These are phyloP conservation scores for Camelus dromedarius DNA, from an alignment of 2,113 vertebrate species.

Conservation along the genomic window DNA sequence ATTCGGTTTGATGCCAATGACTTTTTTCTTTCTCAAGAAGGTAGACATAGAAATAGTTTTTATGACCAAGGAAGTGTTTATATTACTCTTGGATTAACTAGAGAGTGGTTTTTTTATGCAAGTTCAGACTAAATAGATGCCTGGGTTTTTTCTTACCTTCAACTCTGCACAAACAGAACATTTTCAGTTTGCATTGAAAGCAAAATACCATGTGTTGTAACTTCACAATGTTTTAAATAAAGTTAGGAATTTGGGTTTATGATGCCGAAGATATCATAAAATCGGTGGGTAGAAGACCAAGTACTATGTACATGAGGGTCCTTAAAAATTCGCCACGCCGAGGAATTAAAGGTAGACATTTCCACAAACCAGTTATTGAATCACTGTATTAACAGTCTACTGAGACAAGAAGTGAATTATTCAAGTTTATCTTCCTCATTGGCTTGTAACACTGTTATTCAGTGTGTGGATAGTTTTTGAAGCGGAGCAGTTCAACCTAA, in stretches of 20 bases:
- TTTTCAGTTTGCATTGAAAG: conserved; percentile 86
- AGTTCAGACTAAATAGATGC: conserved; percentile 84
- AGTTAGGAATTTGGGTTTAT: conserved; percentile 84
- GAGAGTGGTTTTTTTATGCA: conserved; percentile 81
- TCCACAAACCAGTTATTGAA: conserved; percentile 34
- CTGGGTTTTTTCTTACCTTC: conserved; percentile 77
- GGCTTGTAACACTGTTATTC: conserved; percentile 66
- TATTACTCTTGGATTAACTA: conserved; percentile 73
- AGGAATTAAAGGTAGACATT: conserved; percentile 66
- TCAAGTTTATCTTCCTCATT: conserved; percentile 54
- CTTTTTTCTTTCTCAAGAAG: conserved; percentile 70
- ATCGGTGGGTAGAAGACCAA: conserved; percentile 69
- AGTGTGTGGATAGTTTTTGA: conserved; percentile 66
- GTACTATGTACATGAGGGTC: not conserved
- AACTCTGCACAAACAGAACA: conserved; percentile 47
- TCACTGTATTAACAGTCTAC: conserved; percentile 64
- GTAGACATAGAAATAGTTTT: conserved; percentile 74
- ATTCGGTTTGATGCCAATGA: conserved; percentile 49
- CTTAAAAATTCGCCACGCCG: conserved; percentile 64
- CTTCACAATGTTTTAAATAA: conserved; percentile 81
- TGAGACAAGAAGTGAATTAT: conserved; percentile 66
- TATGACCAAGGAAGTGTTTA: conserved; percentile 75
- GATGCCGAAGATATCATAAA: conserved; percentile 83
- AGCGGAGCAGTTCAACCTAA: conserved; percentile 71
- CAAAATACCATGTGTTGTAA: conserved; percentile 79